phyloP scores from a whole-genome alignment of 2,113 vertebrate genomes.

The Pseudonaja textilis region DNA sequence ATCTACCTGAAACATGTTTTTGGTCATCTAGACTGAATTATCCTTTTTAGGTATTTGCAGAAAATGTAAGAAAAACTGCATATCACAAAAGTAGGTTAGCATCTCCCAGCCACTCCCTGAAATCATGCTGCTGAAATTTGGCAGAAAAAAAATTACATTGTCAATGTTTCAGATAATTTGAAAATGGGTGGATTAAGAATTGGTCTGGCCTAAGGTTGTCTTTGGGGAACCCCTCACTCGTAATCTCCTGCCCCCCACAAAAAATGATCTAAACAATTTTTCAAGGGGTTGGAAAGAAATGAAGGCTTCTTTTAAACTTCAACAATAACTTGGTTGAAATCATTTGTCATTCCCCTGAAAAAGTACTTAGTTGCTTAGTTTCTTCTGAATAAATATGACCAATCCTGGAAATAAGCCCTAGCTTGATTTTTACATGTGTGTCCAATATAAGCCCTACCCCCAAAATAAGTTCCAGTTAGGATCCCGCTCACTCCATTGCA shows the following conservation, averaged over 20 bases:
- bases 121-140: not conserved
- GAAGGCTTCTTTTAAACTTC: not conserved
- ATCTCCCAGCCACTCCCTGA: not conserved
- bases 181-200: not conserved
- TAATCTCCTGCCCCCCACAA: not conserved
- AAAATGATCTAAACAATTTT: not conserved
- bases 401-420: too few species aligned
- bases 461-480: too few species aligned
- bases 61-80: not conserved
- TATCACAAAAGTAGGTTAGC: not conserved
- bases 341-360: not conserved
- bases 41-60: not conserved
- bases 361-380: not conserved
- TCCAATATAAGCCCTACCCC: too few species aligned
- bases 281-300: not conserved
- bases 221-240: not conserved
- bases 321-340: not conserved
- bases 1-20: not conserved
- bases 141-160: not conserved
- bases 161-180: not conserved
- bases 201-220: not conserved
- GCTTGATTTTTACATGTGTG: too few species aligned
- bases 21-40: not conserved
- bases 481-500: too few species aligned
- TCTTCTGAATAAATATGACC: not conserved